Conservation (phyloP, 2,888 invertebrate species). For the Ochlodes sylvanus region DNA sequence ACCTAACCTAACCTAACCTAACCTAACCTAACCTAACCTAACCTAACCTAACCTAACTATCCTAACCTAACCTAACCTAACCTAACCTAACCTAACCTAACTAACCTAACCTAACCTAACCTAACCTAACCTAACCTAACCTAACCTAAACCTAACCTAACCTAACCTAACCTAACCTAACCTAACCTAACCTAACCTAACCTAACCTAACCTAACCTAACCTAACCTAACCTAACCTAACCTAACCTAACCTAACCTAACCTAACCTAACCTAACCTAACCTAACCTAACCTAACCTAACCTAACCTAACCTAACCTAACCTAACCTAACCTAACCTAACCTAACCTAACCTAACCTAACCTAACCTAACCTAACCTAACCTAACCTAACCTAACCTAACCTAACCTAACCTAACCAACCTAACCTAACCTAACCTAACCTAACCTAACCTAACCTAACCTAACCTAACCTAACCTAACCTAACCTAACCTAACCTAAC, state of each 20-base stretch:
- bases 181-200: not conserved
- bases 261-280: not conserved
- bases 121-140: not conserved
- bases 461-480: constrained; percentile 34
- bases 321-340: constrained; percentile 33
- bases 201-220: not conserved
- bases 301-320: constrained; percentile 28
- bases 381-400: constrained; percentile 33
- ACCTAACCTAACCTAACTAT: not conserved
- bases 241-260: not conserved
- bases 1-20: not conserved
- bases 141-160: not conserved
- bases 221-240: not conserved
- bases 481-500: constrained; percentile 33
- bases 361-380: constrained; percentile 22
- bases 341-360: constrained; percentile 21
- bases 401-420: constrained; percentile 34
- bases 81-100: not conserved
- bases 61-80: constrained; percentile 2
- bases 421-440: constrained; percentile 35
- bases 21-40: too few relatives aligned
- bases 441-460: constrained; percentile 34
- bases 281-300: constrained; percentile 28
- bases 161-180: not conserved
- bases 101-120: not conserved